These are phyloP conservation scores for Jacana jacana DNA, from an alignment of 2,113 vertebrate genomes.

Conservation along the genomic window DNA sequence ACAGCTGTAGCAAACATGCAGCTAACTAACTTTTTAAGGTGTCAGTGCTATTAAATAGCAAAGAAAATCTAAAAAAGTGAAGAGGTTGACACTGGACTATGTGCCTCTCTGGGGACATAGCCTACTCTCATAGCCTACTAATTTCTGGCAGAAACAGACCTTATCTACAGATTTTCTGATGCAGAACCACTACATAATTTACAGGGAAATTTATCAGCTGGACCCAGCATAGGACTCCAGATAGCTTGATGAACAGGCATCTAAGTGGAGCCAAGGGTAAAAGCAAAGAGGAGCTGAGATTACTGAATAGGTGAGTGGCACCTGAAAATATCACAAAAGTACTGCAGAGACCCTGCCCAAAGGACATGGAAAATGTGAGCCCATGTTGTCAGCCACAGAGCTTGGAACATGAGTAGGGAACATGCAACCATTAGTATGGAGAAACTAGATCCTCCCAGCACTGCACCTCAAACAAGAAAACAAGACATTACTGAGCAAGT, in stretches of 20 bases:
- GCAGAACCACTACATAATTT: background rate
- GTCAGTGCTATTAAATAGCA: background rate
- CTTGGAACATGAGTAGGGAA: rapidly evolving
- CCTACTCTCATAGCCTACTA: too few relatives aligned
- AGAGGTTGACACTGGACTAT: background rate
- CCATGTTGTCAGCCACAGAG: background rate
- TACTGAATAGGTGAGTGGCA: background rate
- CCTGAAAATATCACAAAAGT: background rate
- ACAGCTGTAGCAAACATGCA: background rate
- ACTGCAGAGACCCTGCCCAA: background rate
- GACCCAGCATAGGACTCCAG: background rate
- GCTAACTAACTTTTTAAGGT: background rate
- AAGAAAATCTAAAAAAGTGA: background rate
- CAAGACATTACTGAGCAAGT: background rate
- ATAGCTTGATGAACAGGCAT: background rate
- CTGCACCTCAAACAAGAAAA: background rate
- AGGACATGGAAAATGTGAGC: background rate
- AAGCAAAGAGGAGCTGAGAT: background rate
- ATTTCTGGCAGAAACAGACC: background rate
- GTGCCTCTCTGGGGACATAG: background rate
- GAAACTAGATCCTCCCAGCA: background rate
- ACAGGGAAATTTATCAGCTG: background rate
- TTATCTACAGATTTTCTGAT: background rate
- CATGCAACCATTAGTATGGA: background rate
- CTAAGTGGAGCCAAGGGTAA: background rate